A percentile compares a stretch with the other conserved stretches of the same genome.
phyloP scores from a whole-genome alignment of 2,888 invertebrate genomes.

The Microctonus brassicae region DNA sequence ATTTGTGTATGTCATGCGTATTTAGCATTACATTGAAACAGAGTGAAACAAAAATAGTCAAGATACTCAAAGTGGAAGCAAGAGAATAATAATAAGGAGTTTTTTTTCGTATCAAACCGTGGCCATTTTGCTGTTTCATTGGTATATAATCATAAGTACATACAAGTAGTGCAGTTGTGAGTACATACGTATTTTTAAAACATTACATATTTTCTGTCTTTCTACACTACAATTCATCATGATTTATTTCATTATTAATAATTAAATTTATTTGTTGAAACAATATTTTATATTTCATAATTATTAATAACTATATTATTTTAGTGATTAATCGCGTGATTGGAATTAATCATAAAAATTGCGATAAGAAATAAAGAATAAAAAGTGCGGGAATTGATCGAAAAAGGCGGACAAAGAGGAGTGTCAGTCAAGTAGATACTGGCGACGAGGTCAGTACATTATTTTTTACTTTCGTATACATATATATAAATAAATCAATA shows the following conservation, averaged over 20 bases:
- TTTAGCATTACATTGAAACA: background rate
- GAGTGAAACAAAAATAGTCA: too few species aligned
- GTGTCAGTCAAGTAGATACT: background rate
- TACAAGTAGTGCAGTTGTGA: background rate
- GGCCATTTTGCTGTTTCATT: background rate
- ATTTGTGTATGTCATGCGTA: background rate
- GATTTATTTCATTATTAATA: too few species aligned
- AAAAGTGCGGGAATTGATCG: background rate
- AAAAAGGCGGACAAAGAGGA: background rate
- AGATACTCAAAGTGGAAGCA: background rate
- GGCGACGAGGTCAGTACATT: background rate
- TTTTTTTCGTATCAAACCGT: background rate
- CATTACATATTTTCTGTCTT: too few species aligned
- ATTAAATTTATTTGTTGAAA: too few species aligned
- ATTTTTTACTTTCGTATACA: background rate
- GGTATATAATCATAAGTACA: background rate
- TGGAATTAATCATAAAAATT: too few species aligned
- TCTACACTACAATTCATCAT: too few species aligned
- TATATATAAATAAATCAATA: background rate
- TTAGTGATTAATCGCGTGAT: too few species aligned
- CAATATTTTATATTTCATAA: too few species aligned
- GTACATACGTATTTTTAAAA: background rate
- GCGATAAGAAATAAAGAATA: background rate
- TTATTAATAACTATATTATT: too few species aligned
- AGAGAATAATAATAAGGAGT: slow-evolving; percentile 8